phyloP scores from a whole-genome alignment of 2,888 invertebrate species.

The Acanthosepion pharaonis region DNA sequence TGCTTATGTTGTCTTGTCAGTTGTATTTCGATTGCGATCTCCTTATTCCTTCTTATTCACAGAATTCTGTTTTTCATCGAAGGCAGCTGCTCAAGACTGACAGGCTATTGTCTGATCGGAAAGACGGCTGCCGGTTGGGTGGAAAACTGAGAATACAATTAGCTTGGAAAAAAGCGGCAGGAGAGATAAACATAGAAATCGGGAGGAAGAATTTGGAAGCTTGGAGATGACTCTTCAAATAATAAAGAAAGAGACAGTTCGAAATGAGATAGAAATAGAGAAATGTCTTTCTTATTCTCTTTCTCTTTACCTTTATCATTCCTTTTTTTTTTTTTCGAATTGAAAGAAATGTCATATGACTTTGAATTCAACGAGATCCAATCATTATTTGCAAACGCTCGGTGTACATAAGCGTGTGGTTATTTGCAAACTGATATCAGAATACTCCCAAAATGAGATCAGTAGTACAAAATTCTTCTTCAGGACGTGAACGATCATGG shows the following conservation, averaged over 20 bases:
- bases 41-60: neutral
- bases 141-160: neutral
- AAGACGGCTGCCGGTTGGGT: neutral
- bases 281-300: too few species aligned
- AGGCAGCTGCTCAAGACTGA: neutral
- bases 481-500: too few species aligned
- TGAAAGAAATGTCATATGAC: neutral
- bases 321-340: neutral
- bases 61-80: neutral
- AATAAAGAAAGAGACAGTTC: neutral
- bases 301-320: too few species aligned
- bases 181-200: neutral
- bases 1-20: neutral
- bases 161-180: neutral
- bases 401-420: neutral
- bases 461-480: too few species aligned
- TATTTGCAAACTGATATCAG: too few species aligned
- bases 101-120: neutral
- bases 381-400: neutral
- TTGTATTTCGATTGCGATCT: neutral
- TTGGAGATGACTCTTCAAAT: neutral
- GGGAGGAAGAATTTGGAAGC: neutral
- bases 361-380: neutral
- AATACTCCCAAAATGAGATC: too few species aligned
- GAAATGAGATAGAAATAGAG: too few species aligned